Evolutionary conservation across 2,113 vertebrate genomes (phyloP), one percentile per base, ranked within the genome.

Genomic region (Eclectus roratus): DNA sequence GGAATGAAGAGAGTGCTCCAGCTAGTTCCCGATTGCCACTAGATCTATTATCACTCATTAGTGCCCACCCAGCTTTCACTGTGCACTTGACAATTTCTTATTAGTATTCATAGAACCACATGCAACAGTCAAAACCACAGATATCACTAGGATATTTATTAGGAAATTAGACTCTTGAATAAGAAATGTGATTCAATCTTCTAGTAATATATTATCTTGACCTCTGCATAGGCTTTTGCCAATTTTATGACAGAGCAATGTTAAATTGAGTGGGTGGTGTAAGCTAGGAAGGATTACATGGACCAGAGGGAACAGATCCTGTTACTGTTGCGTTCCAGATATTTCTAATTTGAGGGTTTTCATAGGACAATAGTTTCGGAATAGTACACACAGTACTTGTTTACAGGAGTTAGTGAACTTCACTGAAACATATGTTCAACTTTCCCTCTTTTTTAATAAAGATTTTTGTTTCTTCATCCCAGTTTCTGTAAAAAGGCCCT

Each of bases 201-300:
- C 44, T 85, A 82, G 79, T 88, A 96, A 72, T 97, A 89, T 96
- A 94, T 95, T 92, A 80, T 94, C 63, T 88, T 89, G 87, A 93
- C 85, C 81, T 91, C 81, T 94, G 71, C n/a, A 35, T 83, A 82
- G 55, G 21, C 63, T 94, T 88, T 82, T 94, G 93, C 91, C 94
- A 94, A 69, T 77, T 97, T 96, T 97, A 85, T 95, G 93, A 88
- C 44, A 81, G 64, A 94, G 50, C 64, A 85, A 73, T 16, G 2
- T 96, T 95, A 90, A 95, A 85, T 90, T 93, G 94, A 88, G 85
- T 96, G 95, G 89, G 88, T 83, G 91, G 91, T 95, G 81, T 96
- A 94, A 97, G 74, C 85, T 91, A 85, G 93, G 91, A 91, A 96
- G 95, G 95, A 95, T 91, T 94, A 88, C 66, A 85, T 0, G 0